Evolutionary conservation across 2,797 vertebrate genomes (phyloP), one percentile per base, ranked within the genome.

Genomic region (Poecilia gillii): DNA sequence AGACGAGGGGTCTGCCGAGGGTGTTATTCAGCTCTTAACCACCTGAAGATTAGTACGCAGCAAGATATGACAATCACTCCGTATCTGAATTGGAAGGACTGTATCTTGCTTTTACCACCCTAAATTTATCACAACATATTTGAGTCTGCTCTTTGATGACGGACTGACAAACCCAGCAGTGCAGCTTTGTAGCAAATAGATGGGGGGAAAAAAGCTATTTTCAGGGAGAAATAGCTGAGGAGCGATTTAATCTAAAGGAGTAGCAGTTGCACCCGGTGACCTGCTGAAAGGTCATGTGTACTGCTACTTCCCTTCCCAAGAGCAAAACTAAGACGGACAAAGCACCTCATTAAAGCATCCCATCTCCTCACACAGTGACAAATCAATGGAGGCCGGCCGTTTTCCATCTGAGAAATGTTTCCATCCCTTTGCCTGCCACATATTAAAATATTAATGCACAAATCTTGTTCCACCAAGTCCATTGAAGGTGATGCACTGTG

Each of bases 11-110:
- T 89, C 75, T 86, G 86, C 83, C 82, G 25, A 41, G 81, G 77
- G 77, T 81, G 74, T 85, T 74, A 74, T 76, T 87, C 80, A 80
- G 79, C 83, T 84, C 72, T 59, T 80, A 57, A 75, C 91, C 90
- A 92, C 89, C 89, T 94, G 90, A 46, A 85, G 81, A 88, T 12
- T 28, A 83, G 92, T 92, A 90, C 85, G 88, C 84, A 89, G 78
- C 49, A 62, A 46, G 77, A 87, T 85, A 84, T 73, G 81, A 84
- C 66, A 76, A 83, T 76, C 85, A 81, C 13, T 62, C 3, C 36
- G 49, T 75, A 80, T 88, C 77, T 86, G 75, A 90, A 91, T 90
- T 90, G 86, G 83, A 89, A 86, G 89, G 89, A 28, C 51, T 14
- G 0, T 12, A 5, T 73, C 33, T 68, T 3, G 14, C 75, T 85